These are phyloP conservation scores for Brachymystax lenok DNA, from an alignment of 2,797 vertebrate species.

Conservation along the genomic window DNA sequence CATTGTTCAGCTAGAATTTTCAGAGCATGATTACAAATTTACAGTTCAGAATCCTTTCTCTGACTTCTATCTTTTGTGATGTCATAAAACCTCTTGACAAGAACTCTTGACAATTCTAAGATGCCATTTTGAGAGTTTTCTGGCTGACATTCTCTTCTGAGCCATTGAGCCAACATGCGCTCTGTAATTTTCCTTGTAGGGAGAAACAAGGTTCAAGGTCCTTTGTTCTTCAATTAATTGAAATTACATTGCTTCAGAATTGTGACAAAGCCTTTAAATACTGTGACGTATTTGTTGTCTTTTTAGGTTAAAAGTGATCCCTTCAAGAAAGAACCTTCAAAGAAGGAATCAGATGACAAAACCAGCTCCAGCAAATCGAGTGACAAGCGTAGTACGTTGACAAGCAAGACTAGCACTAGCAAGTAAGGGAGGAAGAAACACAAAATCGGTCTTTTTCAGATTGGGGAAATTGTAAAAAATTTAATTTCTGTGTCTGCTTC, in stretches of 20 bases:
- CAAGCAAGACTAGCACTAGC: slow-evolving; percentile 70
- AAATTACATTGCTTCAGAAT: background rate
- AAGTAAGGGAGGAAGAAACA: slow-evolving; percentile 66
- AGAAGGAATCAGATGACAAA: slow-evolving; percentile 93
- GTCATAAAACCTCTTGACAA: slow-evolving; percentile 1
- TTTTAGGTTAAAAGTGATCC: slow-evolving; percentile 93
- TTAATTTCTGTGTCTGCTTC: background rate
- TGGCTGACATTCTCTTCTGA: background rate
- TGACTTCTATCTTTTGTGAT: background rate
- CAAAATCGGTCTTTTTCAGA: background rate
- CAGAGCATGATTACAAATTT: background rate
- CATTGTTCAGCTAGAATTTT: background rate
- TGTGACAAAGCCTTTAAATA: background rate
- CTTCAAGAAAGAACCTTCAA: slow-evolving; percentile 90
- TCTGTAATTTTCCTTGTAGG: background rate
- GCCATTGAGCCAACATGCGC: background rate
- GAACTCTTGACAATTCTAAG: background rate
- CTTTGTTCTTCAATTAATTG: background rate
- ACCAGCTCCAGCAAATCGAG: slow-evolving; percentile 77
- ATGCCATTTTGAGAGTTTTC: background rate
- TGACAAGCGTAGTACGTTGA: slow-evolving; percentile 82
- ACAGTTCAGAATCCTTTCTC: background rate
- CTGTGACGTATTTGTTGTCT: background rate
- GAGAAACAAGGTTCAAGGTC: background rate
- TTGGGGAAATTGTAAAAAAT: background rate